Conservation (phyloP, 2,888 invertebrate species). For the Meloe dianella region DNA sequence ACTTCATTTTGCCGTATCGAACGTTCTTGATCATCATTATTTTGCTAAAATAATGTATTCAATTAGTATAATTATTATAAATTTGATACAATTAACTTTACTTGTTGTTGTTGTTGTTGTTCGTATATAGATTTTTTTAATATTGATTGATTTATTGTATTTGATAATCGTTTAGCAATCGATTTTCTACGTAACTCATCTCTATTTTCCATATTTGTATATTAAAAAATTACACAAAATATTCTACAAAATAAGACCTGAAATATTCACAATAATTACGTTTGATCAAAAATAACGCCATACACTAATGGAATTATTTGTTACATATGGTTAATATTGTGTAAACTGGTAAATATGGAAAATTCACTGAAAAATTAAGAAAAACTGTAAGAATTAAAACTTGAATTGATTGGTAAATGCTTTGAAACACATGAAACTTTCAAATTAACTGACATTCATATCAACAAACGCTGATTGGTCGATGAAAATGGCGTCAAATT, state of each 20-base stretch:
- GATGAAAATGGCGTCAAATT: background rate
- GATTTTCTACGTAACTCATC: background rate
- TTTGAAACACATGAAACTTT: background rate
- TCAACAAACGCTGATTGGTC: background rate
- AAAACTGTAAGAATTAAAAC: too few species aligned
- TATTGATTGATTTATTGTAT: background rate
- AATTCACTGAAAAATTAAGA: too few species aligned
- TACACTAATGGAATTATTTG: background rate
- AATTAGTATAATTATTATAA: background rate
- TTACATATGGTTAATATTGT: background rate
- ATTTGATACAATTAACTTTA: background rate
- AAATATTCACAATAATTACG: background rate
- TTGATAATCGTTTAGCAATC: background rate
- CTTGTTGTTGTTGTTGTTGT: background rate
- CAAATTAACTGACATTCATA: background rate
- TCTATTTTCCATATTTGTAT: background rate
- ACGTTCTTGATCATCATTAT: slow-evolving; percentile 41
- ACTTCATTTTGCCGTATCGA: slow-evolving; percentile 36
- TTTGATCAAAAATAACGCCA: background rate
- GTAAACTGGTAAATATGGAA: background rate
- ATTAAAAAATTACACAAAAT: background rate
- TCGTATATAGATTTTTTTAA: background rate
- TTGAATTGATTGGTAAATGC: background rate
- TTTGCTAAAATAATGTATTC: background rate
- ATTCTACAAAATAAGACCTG: background rate